Evolutionary conservation across 1,140 invertebrate genomes (phyloP), one percentile per base, ranked within the genome.

Genomic region (Drusus annulatus): DNA sequence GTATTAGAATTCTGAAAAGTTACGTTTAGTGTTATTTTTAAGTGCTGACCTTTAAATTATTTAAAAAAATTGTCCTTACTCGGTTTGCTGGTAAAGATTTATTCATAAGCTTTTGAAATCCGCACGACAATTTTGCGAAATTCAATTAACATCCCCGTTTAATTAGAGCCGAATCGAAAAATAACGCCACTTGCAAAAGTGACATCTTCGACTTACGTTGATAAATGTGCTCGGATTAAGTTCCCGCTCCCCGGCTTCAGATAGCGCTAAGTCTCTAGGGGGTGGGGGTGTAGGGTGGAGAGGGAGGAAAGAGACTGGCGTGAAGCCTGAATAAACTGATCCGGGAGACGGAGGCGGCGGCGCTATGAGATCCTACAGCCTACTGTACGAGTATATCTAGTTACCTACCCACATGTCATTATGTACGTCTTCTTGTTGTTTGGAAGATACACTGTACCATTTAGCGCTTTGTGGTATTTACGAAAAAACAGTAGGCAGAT

Each of bases 201-300:
- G 81, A 82, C 81, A 68, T 78, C 78, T 79, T 82, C 81, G 81
- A 79, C 81, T 82, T 82, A 80, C 45, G 73, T 83, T 83, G 82
- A 83, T 79, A 83, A 83, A 83, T 83, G 82, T 77, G 75, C 19
- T 73, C 76, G 80, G 82, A 83, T 83, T 83, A 83, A 81, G 68
- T 63, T 78, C 77, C 78, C 77, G 56, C 23, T 50, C 60, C n/a
- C 45, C 76, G 51, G 28, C 63, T 28, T 54, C 77, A 69, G 77
- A 79, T 79, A 79, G 77, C 77, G 77, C 65, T 58, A 60, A 79
- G 77, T 65, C 77, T 79, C 77, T n/a, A 52, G 51, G 65, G 68
- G 36, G 16, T 36, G 56, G 19, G 17, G 51, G 65, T 54, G 36
- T 7, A 45, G 56, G 19, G 17, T 13, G n/a, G 16, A 56, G 68